A percentile compares a stretch with the other conserved stretches of the same genome.
Conservation (phyloP, 1,140 invertebrate genomes). For the Bombus ignitus region DNA sequence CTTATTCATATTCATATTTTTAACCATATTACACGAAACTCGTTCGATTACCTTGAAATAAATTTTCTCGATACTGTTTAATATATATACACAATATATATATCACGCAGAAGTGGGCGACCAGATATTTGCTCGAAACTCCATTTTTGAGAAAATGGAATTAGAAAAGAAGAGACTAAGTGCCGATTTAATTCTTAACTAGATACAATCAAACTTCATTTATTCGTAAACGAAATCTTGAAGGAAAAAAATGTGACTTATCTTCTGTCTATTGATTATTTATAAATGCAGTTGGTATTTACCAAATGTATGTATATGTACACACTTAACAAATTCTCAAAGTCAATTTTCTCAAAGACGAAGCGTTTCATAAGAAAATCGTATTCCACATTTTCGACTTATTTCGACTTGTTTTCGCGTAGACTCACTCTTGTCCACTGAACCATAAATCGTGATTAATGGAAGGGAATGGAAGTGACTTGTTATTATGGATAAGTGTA, state of each 20-base stretch:
- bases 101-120: too few species aligned
- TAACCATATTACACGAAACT: too few species aligned
- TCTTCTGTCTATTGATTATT: neutral
- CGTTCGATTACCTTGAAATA: too few species aligned
- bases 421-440: neutral
- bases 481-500: too few species aligned
- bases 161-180: neutral
- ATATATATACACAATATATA: too few species aligned
- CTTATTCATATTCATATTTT: too few species aligned
- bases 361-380: neutral
- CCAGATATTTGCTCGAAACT: neutral
- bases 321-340: neutral
- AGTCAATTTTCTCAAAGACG: neutral
- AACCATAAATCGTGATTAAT: too few species aligned
- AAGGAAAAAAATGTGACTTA: neutral
- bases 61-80: too few species aligned
- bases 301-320: neutral
- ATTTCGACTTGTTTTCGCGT: too few species aligned
- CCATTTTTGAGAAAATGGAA: neutral
- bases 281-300: too few species aligned
- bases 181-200: too few species aligned
- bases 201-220: neutral
- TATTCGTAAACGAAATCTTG: neutral
- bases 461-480: too few species aligned
- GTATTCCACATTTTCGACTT: neutral